phyloP scores from a whole-genome alignment of 2,113 vertebrate genomes.

The Colaptes auratus region DNA sequence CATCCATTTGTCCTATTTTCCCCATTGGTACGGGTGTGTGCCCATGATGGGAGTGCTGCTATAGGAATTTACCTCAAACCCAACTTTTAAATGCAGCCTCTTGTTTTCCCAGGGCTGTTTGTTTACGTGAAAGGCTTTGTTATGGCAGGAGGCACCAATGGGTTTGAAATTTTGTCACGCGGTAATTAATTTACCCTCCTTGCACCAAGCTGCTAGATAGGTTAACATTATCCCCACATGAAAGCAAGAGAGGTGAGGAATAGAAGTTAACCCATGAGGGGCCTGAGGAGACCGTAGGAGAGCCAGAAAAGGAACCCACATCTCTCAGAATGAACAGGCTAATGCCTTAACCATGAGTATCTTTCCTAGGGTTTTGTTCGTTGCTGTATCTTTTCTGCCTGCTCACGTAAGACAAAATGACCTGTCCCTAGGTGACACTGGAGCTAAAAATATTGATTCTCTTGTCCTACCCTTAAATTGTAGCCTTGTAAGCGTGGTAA shows the following conservation, averaged over 20 bases:
- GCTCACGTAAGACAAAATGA: conserved; percentile 53
- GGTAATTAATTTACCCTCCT: conserved; percentile 19
- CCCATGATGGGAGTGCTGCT: background rate
- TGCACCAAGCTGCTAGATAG: background rate
- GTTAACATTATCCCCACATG: background rate
- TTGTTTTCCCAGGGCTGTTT: conserved; percentile 38
- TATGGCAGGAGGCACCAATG: background rate
- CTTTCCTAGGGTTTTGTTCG: conserved; percentile 59
- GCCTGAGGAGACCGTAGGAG: background rate
- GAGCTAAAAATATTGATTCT: conserved; percentile 53
- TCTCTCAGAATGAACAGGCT: conserved; percentile 1
- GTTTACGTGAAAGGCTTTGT: conserved; percentile 35
- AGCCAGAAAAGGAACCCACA: background rate
- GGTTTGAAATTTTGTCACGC: conserved; percentile 26
- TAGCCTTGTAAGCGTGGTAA: conserved; percentile 28
- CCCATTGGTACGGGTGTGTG: background rate
- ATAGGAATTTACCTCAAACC: conserved; percentile 8
- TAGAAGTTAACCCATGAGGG: conserved; percentile 24
- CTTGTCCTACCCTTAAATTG: conserved; percentile 48
- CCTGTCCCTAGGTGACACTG: conserved; percentile 54
- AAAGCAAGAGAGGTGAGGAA: background rate
- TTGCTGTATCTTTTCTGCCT: conserved; percentile 49
- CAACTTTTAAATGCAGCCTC: background rate
- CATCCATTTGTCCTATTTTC: background rate
- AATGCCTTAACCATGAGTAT: conserved; percentile 59